Base-by-base conservation (phyloP, 2,888 invertebrate species). In the Drosophila formosana region DNA sequence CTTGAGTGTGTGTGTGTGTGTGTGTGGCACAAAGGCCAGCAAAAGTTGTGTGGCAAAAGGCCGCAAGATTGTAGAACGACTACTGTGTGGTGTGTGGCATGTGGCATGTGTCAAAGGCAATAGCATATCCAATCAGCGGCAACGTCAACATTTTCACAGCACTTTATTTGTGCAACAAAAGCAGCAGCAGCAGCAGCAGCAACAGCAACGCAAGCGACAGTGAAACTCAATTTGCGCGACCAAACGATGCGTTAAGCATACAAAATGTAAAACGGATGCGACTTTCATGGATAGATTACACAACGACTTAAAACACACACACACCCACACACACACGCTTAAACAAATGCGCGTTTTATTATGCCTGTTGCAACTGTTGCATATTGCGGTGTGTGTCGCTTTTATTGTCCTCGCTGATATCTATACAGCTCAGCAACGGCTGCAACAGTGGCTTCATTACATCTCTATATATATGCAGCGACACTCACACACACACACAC, bases 201-300 rank as follows among this genome's bases (percentile, higher is more conserved):
- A 32, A 5, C 23, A 7, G 18, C 13, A 1, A 7, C 41, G 7
- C 6, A 34, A 57, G 18, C 18, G 18, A 18, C 57, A 57, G 57
- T 65, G 55, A 70, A 86, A 83, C 84, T 78, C 81, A 83, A 82
- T 82, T 82, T 86, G 64, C 56, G 78, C 52, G 57, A 60, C 76
- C 72, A 83, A 86, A 78, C 87, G 87, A 86, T 83, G 84, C 87
- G 84, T 86, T 72, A 83, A 86, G 82, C 87, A 78, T 78, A 83
- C 74, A 71, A 83, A 86, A 86, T 81, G 74, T 78, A 74, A 80
- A 85, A 61, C 84, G 82, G 84, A 78, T 74, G 76, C 87, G 66
- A 69, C 75, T 80, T 80, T 72, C 76, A 76, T 61, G 73, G 75
- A 80, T 78, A 83, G 81, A 85, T 81, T 85, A 81, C 82, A 80